Base-by-base conservation (phyloP, 2,797 vertebrate species). In the Bradypus variegatus region DNA sequence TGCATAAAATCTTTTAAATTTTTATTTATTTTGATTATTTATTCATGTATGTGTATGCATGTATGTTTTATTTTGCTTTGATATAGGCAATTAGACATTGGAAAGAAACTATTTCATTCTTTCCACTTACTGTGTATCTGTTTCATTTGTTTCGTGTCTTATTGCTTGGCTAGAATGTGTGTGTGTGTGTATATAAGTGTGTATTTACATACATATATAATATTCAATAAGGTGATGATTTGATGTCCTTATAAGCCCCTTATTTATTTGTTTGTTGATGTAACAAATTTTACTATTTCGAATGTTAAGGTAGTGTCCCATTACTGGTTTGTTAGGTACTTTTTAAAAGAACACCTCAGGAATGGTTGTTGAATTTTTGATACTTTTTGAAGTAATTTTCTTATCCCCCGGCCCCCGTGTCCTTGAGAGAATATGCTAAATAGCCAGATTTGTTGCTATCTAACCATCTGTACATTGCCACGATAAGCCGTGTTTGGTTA, bases 11-110 rank as follows among this genome's bases (percentile, higher is more conserved):
- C 21, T 50, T 58, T 48, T 91, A 23, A 60, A 50, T 70, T 90
- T 94, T 93, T 45, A 36, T 79, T 77, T 86, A 27, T 90, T 83
- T 76, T 92, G 19, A 70, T 41, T 73, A 84, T 84, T 79, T 72
- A 31, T 85, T 94, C 29, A 67, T 58, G 41, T 75, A 84, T 76
- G 13, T 60, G 10, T 90, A 21, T 36, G 18, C 13, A 48, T 41
- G 8, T 69, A 27, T 73, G 8, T 81, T 79, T 89, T 90, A 60
- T 60, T 91, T 86, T 72, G 3, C 76, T 91, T 93, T 91, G 77
- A 91, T 65, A 45, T 12, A 94, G 79, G 69, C 8, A 91, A 29
- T 91, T 79, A 36, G n/a, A 62, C 8, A 55, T 23, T 8, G 10
- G 75, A 78, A 92, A 33, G n/a, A 92, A 86, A 82, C 65, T 75